These are phyloP conservation scores for Eurypyga helias DNA, from an alignment of 2,113 vertebrate species.

Conservation along the genomic window DNA sequence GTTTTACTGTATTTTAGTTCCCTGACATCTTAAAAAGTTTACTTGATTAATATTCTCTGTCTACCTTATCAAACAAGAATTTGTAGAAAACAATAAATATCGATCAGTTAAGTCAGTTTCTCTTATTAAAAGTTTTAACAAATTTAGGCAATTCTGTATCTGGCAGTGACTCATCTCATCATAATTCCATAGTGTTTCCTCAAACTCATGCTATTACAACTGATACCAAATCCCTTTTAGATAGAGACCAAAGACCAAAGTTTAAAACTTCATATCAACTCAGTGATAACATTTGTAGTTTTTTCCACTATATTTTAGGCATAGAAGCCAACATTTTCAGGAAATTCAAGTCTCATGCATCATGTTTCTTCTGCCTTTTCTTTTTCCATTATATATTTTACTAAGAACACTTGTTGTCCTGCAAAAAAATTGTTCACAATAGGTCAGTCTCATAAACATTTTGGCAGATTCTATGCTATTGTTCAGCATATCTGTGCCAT, in stretches of 20 bases:
- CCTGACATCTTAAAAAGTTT: background rate
- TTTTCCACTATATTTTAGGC: background rate
- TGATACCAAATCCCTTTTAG: background rate
- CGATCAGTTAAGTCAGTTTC: background rate
- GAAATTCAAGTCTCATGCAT: fast-evolving
- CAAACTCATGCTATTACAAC: background rate
- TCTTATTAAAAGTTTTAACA: background rate
- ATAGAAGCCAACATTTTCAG: background rate
- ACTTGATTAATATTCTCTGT: background rate
- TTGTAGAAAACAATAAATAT: background rate
- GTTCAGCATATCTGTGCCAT: background rate
- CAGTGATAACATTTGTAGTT: background rate
- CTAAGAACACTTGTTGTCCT: background rate
- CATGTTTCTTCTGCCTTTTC: background rate
- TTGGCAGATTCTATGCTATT: background rate
- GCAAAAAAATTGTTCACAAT: background rate
- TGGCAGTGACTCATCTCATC: background rate
- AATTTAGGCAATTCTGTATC: background rate
- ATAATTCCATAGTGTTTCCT: background rate
- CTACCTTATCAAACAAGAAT: background rate
- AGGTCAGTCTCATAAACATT: background rate
- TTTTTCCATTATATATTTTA: background rate
- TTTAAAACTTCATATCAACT: background rate
- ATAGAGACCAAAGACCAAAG: background rate
- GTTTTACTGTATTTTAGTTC: background rate